A percentile compares a stretch with the other conserved stretches of the same genome.
Conservation (phyloP, 2,888 invertebrate species). For the Scelioninae gen. 1 region DNA sequence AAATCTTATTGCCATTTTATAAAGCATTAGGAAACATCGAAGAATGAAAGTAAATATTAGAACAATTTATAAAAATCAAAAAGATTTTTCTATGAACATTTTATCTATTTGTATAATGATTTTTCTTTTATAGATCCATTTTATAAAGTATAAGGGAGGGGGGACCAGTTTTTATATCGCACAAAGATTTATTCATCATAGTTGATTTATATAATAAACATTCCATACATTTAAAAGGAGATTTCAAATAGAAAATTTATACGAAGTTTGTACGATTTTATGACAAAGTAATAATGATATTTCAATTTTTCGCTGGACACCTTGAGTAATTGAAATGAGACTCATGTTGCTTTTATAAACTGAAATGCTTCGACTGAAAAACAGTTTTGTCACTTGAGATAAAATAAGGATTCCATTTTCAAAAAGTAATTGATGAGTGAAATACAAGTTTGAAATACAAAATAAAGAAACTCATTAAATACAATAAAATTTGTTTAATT, state of each 20-base stretch:
- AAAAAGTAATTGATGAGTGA: no score
- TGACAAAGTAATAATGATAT: neutral
- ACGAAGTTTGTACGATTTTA: slow-evolving; percentile 15
- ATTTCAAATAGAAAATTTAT: neutral
- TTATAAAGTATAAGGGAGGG: slow-evolving; percentile 2
- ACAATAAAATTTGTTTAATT: no score
- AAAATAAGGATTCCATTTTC: neutral
- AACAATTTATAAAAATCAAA: neutral
- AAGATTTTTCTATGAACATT: neutral
- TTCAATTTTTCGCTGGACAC: slow-evolving; percentile 38
- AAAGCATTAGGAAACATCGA: slow-evolving; percentile 10
- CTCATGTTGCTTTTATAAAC: slow-evolving; percentile 36
- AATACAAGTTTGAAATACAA: no score
- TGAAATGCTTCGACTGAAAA: neutral
- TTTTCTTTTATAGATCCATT: neutral
- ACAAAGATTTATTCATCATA: slow-evolving; percentile 21
- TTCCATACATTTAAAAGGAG: slow-evolving; percentile 1
- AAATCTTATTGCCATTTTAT: neutral
- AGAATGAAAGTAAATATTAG: slow-evolving; percentile 19
- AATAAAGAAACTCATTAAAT: no score
- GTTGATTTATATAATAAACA: neutral
- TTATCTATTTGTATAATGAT: neutral
- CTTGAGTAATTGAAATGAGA: slow-evolving; percentile 26
- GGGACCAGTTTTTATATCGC: slow-evolving; percentile 1
- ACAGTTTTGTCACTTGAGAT: slow-evolving; percentile 29